phyloP scores from a whole-genome alignment of 2,797 vertebrate genomes.

The Oceanodroma leucorhoa region DNA sequence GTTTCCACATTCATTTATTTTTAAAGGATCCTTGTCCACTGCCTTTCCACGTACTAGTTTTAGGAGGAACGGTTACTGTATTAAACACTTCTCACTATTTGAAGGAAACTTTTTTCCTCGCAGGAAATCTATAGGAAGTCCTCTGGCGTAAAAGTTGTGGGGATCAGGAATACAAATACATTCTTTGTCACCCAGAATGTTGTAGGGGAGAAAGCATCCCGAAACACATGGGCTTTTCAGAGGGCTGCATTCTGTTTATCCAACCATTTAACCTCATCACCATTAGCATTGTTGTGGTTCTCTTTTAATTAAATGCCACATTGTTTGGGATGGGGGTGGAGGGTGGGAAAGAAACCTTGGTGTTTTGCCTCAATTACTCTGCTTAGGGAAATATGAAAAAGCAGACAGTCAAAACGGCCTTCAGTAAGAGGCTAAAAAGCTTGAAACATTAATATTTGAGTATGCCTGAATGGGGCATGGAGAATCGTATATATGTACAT shows the following conservation, averaged over 20 bases:
- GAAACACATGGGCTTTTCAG: slow-evolving; percentile 55
- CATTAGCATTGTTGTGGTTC: slow-evolving; percentile 49
- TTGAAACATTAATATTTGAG: background rate
- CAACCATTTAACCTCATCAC: slow-evolving; percentile 48
- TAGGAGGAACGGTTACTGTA: slow-evolving; percentile 1
- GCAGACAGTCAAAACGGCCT: background rate
- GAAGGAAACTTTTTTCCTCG: slow-evolving; percentile 23
- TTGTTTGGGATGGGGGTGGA: slow-evolving; percentile 44
- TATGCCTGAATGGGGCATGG: background rate
- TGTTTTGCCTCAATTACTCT: slow-evolving; percentile 17
- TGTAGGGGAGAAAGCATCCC: background rate
- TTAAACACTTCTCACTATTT: background rate
- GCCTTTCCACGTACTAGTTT: slow-evolving; percentile 52
- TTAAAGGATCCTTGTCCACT: background rate
- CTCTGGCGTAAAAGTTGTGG: slow-evolving; percentile 20
- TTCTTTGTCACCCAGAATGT: slow-evolving; percentile 41
- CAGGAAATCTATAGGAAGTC: slow-evolving; percentile 47
- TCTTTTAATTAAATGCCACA: slow-evolving; percentile 38
- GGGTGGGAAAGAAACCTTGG: slow-evolving; percentile 38
- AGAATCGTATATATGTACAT: accelerated
- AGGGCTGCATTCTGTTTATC: slow-evolving; percentile 52
- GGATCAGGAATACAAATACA: slow-evolving; percentile 14
- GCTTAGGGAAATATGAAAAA: slow-evolving; percentile 8
- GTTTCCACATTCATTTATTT: background rate
- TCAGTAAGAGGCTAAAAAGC: background rate